phyloP scores from a whole-genome alignment of 2,888 invertebrate species.

The Dynastes hyllus region DNA sequence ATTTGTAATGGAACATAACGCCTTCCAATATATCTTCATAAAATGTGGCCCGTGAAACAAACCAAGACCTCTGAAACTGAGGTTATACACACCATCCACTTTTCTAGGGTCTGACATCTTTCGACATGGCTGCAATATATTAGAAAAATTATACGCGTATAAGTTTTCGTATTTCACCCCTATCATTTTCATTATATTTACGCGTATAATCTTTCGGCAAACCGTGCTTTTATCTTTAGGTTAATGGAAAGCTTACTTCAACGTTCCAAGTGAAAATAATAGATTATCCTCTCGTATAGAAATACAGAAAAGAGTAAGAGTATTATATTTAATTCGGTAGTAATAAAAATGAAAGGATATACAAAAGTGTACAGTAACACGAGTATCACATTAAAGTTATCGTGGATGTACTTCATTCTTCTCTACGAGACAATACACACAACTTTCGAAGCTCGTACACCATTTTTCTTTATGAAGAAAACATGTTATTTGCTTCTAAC shows the following conservation, averaged over 20 bases:
- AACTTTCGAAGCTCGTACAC: too few relatives aligned
- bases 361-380: too few relatives aligned
- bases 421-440: too few relatives aligned
- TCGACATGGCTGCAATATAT: constrained; percentile 43
- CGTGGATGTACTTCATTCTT: too few relatives aligned
- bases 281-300: not conserved
- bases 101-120: constrained; percentile 35
- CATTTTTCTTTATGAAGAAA: too few relatives aligned
- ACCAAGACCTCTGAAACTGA: constrained; percentile 37
- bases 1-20: constrained; percentile 50
- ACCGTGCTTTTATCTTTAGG: not conserved
- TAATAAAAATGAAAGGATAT: not conserved
- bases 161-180: constrained; percentile 3
- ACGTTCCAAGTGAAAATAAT: not conserved
- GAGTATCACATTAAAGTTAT: too few relatives aligned
- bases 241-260: not conserved
- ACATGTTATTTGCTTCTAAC: too few relatives aligned
- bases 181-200: constrained; percentile 25
- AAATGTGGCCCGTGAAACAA: constrained; percentile 48
- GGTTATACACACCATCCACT: constrained; percentile 24
- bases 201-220: not conserved
- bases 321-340: not conserved
- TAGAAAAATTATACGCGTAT: constrained; percentile 33
- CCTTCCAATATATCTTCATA: constrained; percentile 50
- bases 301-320: not conserved